Evolutionary conservation across 64 coral and sea anemone genomes (phyloP).

Genomic region (Pocillopora verrucosa): DNA sequence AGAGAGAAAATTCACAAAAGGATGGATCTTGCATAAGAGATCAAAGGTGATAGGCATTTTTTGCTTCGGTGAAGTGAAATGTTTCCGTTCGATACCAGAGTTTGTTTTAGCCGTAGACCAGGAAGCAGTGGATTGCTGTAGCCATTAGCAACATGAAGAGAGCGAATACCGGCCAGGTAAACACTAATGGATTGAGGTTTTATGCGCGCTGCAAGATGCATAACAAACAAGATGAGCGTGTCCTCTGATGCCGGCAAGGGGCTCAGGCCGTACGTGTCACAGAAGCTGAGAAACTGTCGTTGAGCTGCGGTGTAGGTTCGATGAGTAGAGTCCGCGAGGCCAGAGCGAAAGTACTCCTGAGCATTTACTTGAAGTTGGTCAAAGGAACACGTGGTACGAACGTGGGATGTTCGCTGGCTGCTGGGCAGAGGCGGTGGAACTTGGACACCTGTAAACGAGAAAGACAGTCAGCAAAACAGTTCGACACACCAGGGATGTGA

Average conservation of each 20-base stretch:
- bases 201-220: neutral
- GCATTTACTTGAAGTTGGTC: constrained; percentile 1
- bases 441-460: constrained; percentile 45
- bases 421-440: neutral
- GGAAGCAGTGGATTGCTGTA: neutral
- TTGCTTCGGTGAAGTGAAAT: neutral
- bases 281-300: constrained; percentile 11
- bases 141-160: constrained; percentile 19
- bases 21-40: neutral
- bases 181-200: constrained; percentile 24
- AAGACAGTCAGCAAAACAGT: constrained; percentile 41
- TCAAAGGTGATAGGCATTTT: constrained; percentile 40
- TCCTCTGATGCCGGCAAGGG: neutral
- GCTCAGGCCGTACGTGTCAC: neutral
- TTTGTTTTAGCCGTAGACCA: neutral
- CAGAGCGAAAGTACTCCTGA: neutral
- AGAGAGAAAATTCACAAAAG: neutral
- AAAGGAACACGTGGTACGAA: constrained; percentile 10
- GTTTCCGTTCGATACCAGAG: constrained; percentile 1
- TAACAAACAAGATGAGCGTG: constrained; percentile 17
- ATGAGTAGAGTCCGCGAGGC: constrained; percentile 3
- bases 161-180: constrained; percentile 26
- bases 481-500: constrained; percentile 11
- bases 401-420: constrained; percentile 4
- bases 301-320: neutral